Conservation (phyloP, 2,797 vertebrate species). For the Hydrophis major region DNA sequence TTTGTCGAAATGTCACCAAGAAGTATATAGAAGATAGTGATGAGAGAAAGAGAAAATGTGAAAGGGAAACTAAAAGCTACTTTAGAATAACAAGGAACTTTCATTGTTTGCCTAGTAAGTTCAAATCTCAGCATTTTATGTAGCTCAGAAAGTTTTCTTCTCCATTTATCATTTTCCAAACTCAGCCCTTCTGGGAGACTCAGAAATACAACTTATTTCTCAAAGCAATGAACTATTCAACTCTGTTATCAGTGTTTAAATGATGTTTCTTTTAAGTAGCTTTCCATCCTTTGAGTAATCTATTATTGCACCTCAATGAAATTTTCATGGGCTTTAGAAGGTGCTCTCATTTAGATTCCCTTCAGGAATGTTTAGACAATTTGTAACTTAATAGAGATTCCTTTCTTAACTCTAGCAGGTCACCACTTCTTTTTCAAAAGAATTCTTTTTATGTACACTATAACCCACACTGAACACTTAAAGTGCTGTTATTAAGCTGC, state of each 20-base stretch:
- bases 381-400: slow-evolving; percentile 24
- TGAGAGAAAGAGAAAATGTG: background rate
- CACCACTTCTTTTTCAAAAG: slow-evolving; percentile 13
- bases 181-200: background rate
- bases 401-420: slow-evolving; percentile 25
- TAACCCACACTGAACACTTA: slow-evolving; percentile 21
- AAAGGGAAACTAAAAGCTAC: slow-evolving; percentile 11
- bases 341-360: slow-evolving; percentile 8
- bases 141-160: background rate
- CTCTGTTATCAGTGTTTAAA: background rate
- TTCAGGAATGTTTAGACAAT: slow-evolving; percentile 18
- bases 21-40: rapidly evolving
- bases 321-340: background rate
- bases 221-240: background rate
- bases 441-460: slow-evolving; percentile 25
- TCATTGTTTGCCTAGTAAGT: background rate
- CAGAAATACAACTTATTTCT: slow-evolving; percentile 6
- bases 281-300: background rate
- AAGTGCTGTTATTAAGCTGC: slow-evolving; percentile 6
- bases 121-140: background rate
- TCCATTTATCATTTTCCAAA: background rate
- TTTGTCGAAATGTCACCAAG: too few relatives aligned
- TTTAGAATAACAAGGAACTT: background rate
- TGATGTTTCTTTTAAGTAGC: slow-evolving; percentile 25
- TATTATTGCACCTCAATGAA: background rate